phyloP scores from a whole-genome alignment of 2,888 invertebrate species.

The Eupithecia subumbrata region DNA sequence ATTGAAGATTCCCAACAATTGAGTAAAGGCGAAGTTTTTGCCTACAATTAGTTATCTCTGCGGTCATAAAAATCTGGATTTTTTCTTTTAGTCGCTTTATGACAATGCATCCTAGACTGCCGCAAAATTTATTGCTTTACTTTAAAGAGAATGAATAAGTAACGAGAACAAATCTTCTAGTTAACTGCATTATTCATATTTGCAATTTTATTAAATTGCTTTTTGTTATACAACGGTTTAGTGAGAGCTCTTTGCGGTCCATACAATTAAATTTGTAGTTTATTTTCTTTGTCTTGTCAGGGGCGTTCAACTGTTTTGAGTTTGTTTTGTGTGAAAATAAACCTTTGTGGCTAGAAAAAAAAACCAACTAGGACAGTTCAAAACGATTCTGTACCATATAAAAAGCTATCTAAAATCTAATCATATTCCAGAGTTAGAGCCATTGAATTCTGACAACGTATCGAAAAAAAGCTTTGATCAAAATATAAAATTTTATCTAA shows the following conservation, averaged over 20 bases:
- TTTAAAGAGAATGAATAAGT: conserved; percentile 41
- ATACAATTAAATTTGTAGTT: background rate
- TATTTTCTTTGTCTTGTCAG: background rate
- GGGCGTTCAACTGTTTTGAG: background rate
- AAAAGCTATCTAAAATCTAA: background rate
- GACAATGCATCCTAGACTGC: conserved; percentile 16
- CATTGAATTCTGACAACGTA: background rate
- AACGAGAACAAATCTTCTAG: conserved; percentile 39
- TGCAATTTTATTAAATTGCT: conserved; percentile 34
- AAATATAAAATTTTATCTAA: conserved; percentile 9
- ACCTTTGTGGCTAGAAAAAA: background rate
- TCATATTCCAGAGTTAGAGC: background rate
- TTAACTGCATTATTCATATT: conserved; percentile 39
- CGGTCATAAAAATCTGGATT: background rate
- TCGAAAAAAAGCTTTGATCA: background rate
- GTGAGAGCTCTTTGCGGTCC: background rate
- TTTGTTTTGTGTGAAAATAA: background rate
- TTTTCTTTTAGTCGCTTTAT: background rate
- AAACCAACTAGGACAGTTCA: background rate
- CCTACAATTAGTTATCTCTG: background rate
- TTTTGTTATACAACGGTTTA: conserved; percentile 18
- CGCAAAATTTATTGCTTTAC: conserved; percentile 39
- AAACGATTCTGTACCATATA: background rate
- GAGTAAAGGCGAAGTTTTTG: background rate
- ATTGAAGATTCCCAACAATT: background rate